A percentile compares a stretch with the other conserved stretches of the same genome.
Evolutionary conservation across 2,113 vertebrate species (phyloP).

Genomic region (Trematomus loennbergii): DNA sequence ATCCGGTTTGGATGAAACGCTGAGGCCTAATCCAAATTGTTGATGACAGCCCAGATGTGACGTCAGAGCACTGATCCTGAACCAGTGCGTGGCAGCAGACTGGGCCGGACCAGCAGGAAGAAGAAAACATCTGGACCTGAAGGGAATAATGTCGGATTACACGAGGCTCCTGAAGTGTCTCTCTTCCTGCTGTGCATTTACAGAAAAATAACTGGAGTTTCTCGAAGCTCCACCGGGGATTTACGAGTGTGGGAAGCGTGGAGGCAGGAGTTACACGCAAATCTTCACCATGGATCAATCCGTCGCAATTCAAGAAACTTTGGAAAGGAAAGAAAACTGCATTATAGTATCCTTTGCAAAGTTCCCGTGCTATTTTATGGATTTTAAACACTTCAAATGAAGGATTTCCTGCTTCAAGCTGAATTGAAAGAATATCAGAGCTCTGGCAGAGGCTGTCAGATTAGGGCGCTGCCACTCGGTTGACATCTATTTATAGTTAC

Average conservation of each 20-base stretch:
- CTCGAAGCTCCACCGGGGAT: background rate
- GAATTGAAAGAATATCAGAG: background rate
- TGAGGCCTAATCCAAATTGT: constrained; percentile 27
- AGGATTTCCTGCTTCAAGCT: background rate
- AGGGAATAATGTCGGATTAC: constrained; percentile 47
- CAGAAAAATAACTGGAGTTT: constrained; percentile 3
- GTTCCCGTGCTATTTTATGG: background rate
- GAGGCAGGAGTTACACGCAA: constrained; percentile 12
- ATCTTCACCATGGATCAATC: constrained; percentile 90
- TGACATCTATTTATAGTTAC: background rate
- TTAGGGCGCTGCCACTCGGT: background rate
- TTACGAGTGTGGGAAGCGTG: background rate
- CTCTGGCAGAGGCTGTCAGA: constrained; percentile 7
- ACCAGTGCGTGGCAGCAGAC: constrained; percentile 81
- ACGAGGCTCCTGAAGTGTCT: background rate
- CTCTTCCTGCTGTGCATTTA: background rate
- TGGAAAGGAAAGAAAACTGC: constrained; percentile 85
- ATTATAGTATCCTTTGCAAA: constrained; percentile 89
- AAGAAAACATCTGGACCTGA: constrained; percentile 52
- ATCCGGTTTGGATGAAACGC: constrained; percentile 8
- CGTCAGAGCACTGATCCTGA: constrained; percentile 64
- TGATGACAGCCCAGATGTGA: constrained; percentile 67
- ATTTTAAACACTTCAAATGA: background rate
- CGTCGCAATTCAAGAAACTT: constrained; percentile 90
- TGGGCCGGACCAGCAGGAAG: constrained; percentile 32